Percentiles rank a stretch among this genome's conserved stretches.
phyloP scores from a whole-genome alignment of 1,140 invertebrate species.

The Tigriopus japonicus region DNA sequence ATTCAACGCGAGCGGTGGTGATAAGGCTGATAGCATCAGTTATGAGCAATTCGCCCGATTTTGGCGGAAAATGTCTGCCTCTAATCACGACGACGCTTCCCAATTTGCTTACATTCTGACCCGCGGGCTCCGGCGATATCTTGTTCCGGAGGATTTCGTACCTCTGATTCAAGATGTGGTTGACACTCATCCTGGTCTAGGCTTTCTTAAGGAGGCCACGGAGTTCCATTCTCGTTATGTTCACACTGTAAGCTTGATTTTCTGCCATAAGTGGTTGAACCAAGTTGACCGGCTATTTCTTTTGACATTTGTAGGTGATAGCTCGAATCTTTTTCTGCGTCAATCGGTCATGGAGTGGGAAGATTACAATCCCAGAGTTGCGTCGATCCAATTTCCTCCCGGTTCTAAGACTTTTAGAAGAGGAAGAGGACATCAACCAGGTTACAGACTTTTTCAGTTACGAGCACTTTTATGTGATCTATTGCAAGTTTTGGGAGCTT shows the following conservation, averaged over 20 bases:
- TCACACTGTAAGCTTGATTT: slow-evolving; percentile 54
- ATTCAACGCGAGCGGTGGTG: not conserved
- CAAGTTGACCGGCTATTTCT: not conserved
- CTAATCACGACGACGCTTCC: slow-evolving; percentile 69
- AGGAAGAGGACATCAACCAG: slow-evolving; percentile 87
- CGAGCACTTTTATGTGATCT: slow-evolving; percentile 99
- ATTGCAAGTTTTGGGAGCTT: slow-evolving; percentile 99
- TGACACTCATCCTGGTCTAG: slow-evolving; percentile 87
- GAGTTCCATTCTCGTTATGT: slow-evolving; percentile 96
- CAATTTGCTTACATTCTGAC: slow-evolving; percentile 66
- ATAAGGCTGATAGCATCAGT: not conserved
- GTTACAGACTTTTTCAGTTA: slow-evolving; percentile 97
- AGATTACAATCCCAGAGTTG: slow-evolving; percentile 70
- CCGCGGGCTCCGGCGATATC: slow-evolving; percentile 17
- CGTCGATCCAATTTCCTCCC: slow-evolving; percentile 69
- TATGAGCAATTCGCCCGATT: not conserved
- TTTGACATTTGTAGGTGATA: slow-evolving; percentile 48
- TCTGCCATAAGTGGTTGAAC: too few relatives aligned
- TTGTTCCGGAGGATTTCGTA: slow-evolving; percentile 54
- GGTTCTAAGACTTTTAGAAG: slow-evolving; percentile 52
- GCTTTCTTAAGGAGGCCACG: slow-evolving; percentile 37
- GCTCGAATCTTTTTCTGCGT: slow-evolving; percentile 96
- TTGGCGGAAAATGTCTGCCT: slow-evolving; percentile 40
- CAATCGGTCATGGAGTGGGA: slow-evolving; percentile 91
- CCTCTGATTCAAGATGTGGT: slow-evolving; percentile 91